Evolutionary conservation across 2,113 vertebrate species (phyloP), one percentile per base, ranked within the genome.

Genomic region (Megalops atlanticus): DNA sequence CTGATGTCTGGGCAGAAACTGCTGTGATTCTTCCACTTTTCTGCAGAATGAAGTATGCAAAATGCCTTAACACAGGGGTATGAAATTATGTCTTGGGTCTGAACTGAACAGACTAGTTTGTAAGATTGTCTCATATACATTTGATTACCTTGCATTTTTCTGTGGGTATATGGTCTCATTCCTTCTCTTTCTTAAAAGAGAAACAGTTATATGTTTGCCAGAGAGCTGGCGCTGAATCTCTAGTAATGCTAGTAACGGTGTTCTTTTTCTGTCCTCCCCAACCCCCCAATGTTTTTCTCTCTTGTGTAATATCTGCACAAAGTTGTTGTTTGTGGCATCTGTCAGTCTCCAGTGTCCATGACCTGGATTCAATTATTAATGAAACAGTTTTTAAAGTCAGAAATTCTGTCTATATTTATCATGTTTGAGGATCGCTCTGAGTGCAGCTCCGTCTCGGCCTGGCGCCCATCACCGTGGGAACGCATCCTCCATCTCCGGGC

Each of bases 91-190:
- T 68, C 69, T 69, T 12, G 41, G 33, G 39, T 31, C 24, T 69
- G 43, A 68, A 41, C 27, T 10, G 54, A 33, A 38, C 58, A 33
- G 38, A 43, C 41, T 78, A 54, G 54, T 35, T 70, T 35, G 33
- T 70, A 31, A 58, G 41, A 75, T 45, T 47, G 49, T 38, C 31
- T 49, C 38, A 78, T 43, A 69, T 39, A 78, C 49, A 76, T 36
- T n/a, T 69, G 52, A 78, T 41, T 45, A n/a, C 54, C 77, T 68
- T 18, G 35, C 41, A 78, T 33, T 47, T 75, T n/a, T 76, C 43
- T 41, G 38, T 76, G 33, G 33, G 43, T 76, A 24, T n/a, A n/a
- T n/a, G n/a, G n/a, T n/a, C n/a, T n/a, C n/a, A n/a, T n/a, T 16
- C 49, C 24, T 21, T 54, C 49, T 54, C 18, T n/a, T n/a, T n/a